Conservation (phyloP, 2,888 invertebrate species). For the Watsonalla cultraria region DNA sequence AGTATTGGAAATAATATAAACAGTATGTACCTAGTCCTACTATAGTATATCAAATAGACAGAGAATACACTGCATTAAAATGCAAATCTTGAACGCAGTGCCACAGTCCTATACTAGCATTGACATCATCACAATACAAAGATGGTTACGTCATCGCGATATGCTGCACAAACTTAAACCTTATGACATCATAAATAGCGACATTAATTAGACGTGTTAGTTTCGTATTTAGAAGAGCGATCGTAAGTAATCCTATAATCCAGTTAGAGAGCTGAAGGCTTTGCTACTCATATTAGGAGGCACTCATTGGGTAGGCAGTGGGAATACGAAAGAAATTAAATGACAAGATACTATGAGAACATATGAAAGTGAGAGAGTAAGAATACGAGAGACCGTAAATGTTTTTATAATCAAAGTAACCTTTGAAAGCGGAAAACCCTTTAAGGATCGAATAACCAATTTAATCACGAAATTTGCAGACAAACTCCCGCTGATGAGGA, state of each 20-base stretch:
- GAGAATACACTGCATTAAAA: constrained; percentile 6
- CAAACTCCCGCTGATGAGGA: too few relatives aligned
- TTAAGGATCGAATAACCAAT: too few relatives aligned
- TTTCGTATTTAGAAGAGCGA: background rate
- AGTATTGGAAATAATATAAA: too few relatives aligned
- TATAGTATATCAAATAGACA: background rate
- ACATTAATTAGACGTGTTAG: constrained; percentile 1
- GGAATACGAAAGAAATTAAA: background rate
- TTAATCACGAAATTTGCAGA: too few relatives aligned
- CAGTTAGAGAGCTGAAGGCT: background rate
- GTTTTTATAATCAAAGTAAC: too few relatives aligned
- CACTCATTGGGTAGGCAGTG: background rate
- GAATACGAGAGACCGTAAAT: too few relatives aligned
- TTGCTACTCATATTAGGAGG: background rate
- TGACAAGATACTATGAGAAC: too few relatives aligned
- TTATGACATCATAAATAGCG: constrained; percentile 8
- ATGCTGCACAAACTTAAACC: constrained; percentile 7
- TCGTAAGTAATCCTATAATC: background rate
- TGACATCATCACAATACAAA: constrained; percentile 27
- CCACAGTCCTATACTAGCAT: constrained; percentile 15
- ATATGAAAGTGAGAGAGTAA: too few relatives aligned
- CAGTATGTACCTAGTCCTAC: too few relatives aligned
- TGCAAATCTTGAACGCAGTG: constrained; percentile 5
- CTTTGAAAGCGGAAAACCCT: too few relatives aligned
- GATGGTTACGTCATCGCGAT: constrained; percentile 20